Evolutionary conservation across 2,888 invertebrate species (phyloP).

Genomic region (Eumacrocentrus americanus): DNA sequence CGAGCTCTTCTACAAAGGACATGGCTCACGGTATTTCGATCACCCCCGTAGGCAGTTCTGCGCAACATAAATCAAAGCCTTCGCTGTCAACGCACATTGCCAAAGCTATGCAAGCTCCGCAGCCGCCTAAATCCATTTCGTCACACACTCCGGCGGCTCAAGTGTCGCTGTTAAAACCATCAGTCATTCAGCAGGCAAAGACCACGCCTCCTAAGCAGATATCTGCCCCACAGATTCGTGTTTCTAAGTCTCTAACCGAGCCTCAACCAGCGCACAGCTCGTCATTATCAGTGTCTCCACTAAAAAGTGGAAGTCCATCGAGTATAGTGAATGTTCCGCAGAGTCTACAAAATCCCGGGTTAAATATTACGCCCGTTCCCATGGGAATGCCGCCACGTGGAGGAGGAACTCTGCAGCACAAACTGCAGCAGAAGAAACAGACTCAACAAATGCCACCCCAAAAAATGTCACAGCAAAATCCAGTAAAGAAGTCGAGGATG

Average conservation of each 20-base stretch:
- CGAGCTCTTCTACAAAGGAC: slow-evolving; percentile 56
- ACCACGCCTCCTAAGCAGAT: slow-evolving; percentile 33
- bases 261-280: slow-evolving; percentile 52
- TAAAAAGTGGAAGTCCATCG: slow-evolving; percentile 37
- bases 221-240: slow-evolving; percentile 44
- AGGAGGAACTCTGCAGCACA: slow-evolving; percentile 54
- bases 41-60: slow-evolving; percentile 47
- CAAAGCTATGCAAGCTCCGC: slow-evolving; percentile 42
- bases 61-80: slow-evolving; percentile 42
- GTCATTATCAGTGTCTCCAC: slow-evolving; percentile 42
- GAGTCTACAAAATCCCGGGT: slow-evolving; percentile 35
- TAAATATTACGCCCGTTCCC: slow-evolving; percentile 43
- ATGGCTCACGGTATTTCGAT: slow-evolving; percentile 63
- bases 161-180: slow-evolving; percentile 51
- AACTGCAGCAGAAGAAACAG: slow-evolving; percentile 55
- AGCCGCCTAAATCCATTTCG: slow-evolving; percentile 25
- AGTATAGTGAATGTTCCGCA: slow-evolving; percentile 38
- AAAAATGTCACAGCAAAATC: slow-evolving; percentile 16
- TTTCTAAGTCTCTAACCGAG: slow-evolving; percentile 51
- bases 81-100: slow-evolving; percentile 39
- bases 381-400: slow-evolving; percentile 40
- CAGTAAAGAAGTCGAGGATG: slow-evolving; percentile 44
- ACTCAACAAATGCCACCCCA: slow-evolving; percentile 40
- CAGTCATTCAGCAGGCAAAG: slow-evolving; percentile 43
- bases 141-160: slow-evolving; percentile 42